Percentiles rank a stretch among this genome's conserved stretches.
Conservation (phyloP, 2,113 vertebrate genomes). For the Empidonax alnorum region DNA sequence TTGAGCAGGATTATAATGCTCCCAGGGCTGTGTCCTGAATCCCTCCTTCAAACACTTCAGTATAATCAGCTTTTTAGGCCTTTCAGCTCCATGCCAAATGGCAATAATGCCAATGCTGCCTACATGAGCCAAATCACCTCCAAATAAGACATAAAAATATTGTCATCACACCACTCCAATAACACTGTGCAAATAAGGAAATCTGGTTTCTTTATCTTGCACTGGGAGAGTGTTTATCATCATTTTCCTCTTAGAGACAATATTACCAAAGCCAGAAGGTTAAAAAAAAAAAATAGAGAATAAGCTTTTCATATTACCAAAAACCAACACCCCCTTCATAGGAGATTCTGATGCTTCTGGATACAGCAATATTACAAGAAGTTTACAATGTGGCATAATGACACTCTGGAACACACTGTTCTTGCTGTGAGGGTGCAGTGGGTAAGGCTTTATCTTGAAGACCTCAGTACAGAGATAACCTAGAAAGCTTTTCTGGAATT, state of each 20-base stretch:
- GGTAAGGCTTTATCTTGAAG: not conserved
- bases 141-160: not conserved
- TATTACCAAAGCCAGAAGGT: not conserved
- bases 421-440: not conserved
- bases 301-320: not conserved
- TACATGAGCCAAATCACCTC: not conserved
- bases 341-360: not conserved
- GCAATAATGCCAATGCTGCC: not conserved
- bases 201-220: not conserved
- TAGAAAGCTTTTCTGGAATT: not conserved
- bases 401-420: not conserved
- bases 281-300: not conserved
- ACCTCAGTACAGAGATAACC: not conserved
- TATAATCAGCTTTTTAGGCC: constrained; percentile 53
- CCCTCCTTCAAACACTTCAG: constrained; percentile 17
- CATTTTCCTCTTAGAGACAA: not conserved
- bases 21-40: constrained; percentile 7
- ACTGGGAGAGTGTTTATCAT: not conserved
- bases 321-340: not conserved
- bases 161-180: not conserved
- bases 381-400: not conserved
- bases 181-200: not conserved
- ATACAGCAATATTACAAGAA: not conserved
- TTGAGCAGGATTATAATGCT: constrained; percentile 47
- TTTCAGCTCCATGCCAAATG: constrained; percentile 30